Percentiles rank a stretch among this genome's conserved stretches.
These are phyloP conservation scores for Crepidodera aurea DNA, from an alignment of 2,888 invertebrate species.

Conservation along the genomic window DNA sequence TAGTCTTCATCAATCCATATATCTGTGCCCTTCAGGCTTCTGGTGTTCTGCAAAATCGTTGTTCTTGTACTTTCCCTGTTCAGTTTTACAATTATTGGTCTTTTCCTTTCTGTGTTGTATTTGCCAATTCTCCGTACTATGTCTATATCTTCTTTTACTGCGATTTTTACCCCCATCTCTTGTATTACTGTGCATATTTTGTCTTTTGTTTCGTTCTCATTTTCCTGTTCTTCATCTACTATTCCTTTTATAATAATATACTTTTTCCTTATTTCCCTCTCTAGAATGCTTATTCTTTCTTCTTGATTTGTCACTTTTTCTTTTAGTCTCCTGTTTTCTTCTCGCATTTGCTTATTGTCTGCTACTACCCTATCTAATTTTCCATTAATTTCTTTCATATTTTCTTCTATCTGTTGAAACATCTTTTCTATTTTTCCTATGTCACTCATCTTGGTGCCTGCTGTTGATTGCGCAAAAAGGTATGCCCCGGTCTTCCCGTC, in stretches of 20 bases:
- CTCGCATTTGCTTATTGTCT: neutral
- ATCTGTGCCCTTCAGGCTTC: neutral
- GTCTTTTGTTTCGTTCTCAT: neutral
- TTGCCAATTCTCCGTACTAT: neutral
- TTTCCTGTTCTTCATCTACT: neutral
- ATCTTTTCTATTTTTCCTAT: neutral
- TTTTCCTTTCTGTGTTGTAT: neutral
- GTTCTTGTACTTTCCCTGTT: too few relatives aligned
- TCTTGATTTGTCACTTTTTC: neutral
- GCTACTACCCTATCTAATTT: neutral
- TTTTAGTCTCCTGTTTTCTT: constrained; percentile 2
- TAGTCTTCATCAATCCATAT: constrained; percentile 2
- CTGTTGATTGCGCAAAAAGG: too few relatives aligned
- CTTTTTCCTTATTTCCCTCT: neutral
- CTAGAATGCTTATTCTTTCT: neutral
- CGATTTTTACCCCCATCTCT: neutral
- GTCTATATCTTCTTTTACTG: neutral
- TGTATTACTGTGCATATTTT: neutral
- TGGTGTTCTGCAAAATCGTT: too few relatives aligned
- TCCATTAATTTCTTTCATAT: neutral
- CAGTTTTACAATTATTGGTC: neutral
- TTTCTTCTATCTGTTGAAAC: neutral
- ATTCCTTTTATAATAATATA: neutral
- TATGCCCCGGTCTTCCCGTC: too few relatives aligned
- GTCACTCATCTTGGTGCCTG: too few relatives aligned